A percentile compares a stretch with the other conserved stretches of the same genome.
Conservation (phyloP, 1,140 invertebrate species). For the Zeugodacus cucurbitae region DNA sequence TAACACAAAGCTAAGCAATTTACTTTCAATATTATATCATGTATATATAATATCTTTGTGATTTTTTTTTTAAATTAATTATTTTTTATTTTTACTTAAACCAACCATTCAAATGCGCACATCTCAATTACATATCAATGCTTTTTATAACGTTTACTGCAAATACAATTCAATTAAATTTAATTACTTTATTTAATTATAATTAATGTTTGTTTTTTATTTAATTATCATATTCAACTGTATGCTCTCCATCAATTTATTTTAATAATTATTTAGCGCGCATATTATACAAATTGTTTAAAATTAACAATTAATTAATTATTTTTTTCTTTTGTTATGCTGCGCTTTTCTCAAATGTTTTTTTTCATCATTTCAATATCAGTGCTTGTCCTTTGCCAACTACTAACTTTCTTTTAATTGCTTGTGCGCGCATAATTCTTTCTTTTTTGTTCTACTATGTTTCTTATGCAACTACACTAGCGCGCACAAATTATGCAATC, state of each 20-base stretch:
- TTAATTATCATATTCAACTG: conserved; percentile 23
- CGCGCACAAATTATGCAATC: background rate
- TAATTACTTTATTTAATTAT: conserved; percentile 17
- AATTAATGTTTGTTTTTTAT: conserved; percentile 14
- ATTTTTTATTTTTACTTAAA: conserved; percentile 14
- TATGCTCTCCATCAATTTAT: background rate
- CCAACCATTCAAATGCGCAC: conserved; percentile 30
- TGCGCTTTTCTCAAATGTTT: background rate
- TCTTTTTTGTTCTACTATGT: background rate
- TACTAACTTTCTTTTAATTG: background rate
- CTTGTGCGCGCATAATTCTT: background rate
- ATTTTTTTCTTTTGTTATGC: background rate
- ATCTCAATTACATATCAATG: conserved; percentile 34
- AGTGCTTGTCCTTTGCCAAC: conserved; percentile 16
- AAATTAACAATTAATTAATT: conserved; percentile 17
- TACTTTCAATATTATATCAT: conserved; percentile 43
- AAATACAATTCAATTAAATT: conserved; percentile 38
- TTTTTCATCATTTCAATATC: background rate
- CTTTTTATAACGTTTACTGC: conserved; percentile 23
- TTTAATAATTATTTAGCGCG: conserved; percentile 1
- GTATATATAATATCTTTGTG: conserved; percentile 43
- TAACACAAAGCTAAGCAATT: conserved; percentile 65
- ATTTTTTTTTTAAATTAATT: background rate
- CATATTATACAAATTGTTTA: conserved; percentile 10
- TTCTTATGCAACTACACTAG: background rate